Evolutionary conservation across 2,888 invertebrate genomes (phyloP), one percentile per base, ranked within the genome.

Genomic region (Ornithoptera priamus): DNA sequence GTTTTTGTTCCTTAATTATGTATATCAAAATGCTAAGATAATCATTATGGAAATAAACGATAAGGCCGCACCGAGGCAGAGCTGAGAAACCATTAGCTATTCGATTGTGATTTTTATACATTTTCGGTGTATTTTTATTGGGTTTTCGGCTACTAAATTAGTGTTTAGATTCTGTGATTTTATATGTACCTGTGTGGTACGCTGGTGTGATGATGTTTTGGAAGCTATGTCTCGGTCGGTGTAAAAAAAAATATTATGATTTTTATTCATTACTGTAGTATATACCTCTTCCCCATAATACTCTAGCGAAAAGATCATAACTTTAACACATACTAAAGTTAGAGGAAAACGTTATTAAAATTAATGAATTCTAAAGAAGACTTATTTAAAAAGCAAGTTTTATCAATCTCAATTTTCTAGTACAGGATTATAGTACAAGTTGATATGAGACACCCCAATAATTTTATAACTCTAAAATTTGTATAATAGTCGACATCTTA

Each of bases 1-100:
- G 88, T 92, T 91, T 89, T 93, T 93, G 93, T 93, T 93, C 93
- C 93, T 93, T 90, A 89, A 89, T 87, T 92, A 92, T 88, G 85
- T 93, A 88, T 92, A 90, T 88, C 84, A 82, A 87, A 84, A 84
- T 79, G 78, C 85, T 88, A 89, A 88, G 88, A 85, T 90, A 88
- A 88, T 89, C 84, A 88, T 87, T 88, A 88, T 90, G 86, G 78
- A 81, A 89, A 87, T 91, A 92, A 91, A 92, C 80, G 80, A 82
- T 84, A 81, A 80, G 74, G 86, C 85, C 83, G 84, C 79, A 76
- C 75, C 76, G 76, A 78, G 81, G 80, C 79, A 82, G 88, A 85
- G 85, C 82, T 83, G 78, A 78, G 87, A 82, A 83, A 84, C 81
- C 76, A 81, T 81, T 82, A 86, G 85, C 82, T 87, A 84, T 81